Base-by-base conservation (phyloP, 2,113 vertebrate species). In the Pampusana beccarii region DNA sequence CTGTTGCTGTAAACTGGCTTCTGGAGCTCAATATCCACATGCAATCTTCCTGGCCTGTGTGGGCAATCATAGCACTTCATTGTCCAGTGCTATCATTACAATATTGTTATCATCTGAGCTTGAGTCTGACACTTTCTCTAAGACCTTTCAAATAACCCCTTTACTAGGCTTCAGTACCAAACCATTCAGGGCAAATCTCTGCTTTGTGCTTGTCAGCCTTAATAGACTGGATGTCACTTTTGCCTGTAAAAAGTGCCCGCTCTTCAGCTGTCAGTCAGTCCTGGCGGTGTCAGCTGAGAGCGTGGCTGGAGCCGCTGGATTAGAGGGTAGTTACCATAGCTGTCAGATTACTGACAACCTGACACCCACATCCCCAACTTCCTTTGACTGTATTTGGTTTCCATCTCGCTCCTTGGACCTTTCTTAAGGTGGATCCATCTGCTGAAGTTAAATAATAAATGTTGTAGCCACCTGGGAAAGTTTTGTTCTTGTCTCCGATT, bases 341-440 rank as follows among this genome's bases (percentile, higher is more conserved):
- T 99, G 99, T 99, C 99, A 99, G 98, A 99, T 98, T 99, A 98
- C 99, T 99, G 99, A 99, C 99, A 99, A 99, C 98, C 99, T 99
- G 99, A 99, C 99, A 99, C 99, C 99, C 99, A 98, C 98, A 98
- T 98, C 98, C 98, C 98, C 98, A 99, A 99, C 99, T 99, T 99
- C 98, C 98, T 99, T 98, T 98, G 98, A 95, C 97, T 98, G 97
- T 97, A 98, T 98, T 99, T 99, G 99, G 98, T 99, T 99, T 99
- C 99, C 98, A 93, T 98, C 97, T 98, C 98, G 75, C 98, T 97
- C 95, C 95, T 97, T 93, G 97, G 97, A 98, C 97, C 96, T 97
- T 97, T 98, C 97, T 98, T 98, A 98, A 98, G 98, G 98, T 98
- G 98, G 98, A 97, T 98, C 97, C 85, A 80, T 96, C 88, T 95